Base-by-base conservation (phyloP, 2,113 vertebrate genomes). In the Phaethon lepturus region DNA sequence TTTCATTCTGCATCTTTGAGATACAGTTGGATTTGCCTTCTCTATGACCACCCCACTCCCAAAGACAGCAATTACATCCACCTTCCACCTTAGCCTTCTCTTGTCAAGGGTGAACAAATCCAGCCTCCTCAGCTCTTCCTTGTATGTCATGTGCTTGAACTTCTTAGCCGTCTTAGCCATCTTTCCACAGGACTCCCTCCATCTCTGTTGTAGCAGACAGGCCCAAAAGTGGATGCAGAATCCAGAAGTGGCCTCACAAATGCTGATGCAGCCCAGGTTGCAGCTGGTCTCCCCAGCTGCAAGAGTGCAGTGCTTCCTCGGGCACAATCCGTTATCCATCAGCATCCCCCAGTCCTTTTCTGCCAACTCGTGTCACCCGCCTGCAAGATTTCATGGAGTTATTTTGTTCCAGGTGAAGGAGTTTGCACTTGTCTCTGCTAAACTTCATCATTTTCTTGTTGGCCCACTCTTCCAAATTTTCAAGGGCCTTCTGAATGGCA, bases 211-310 rank as follows among this genome's bases (percentile, higher is more conserved):
- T 20, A 68, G 47, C 13, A 67, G 33, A 49, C 18, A 47, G 47
- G 22, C 24, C 5, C 2, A n/a, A 49, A 28, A 60, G 20, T n/a
- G 19, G 40, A n/a, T 23, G 7, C 19, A 60, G 38, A 80, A 80
- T 60, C 53, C 14, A 31, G 24, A 74, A 74, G 8, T 26, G 26
- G 29, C 49, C 15, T 75, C 55, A 55, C 13, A 44, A 81, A 25
- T 49, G 20, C 29, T 74, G 9, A 10, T 56, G 17, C 40, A 49
- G 31, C 28, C 40, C n/a, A 38, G 22, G 40, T 55, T 55, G 47
- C 5, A 1, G 11, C 22, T 44, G 42, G 11, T 62, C 10, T 56
- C 40, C n/a, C 9, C 3, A 1, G 7, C 13, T 42, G 28, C n/a
- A 55, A 42, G 28, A 24, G 10, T 35, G 10, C 29, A 62, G 62